These are phyloP conservation scores for Drosophila villosipedis DNA, from an alignment of 2,888 invertebrate species.

Conservation along the genomic window DNA sequence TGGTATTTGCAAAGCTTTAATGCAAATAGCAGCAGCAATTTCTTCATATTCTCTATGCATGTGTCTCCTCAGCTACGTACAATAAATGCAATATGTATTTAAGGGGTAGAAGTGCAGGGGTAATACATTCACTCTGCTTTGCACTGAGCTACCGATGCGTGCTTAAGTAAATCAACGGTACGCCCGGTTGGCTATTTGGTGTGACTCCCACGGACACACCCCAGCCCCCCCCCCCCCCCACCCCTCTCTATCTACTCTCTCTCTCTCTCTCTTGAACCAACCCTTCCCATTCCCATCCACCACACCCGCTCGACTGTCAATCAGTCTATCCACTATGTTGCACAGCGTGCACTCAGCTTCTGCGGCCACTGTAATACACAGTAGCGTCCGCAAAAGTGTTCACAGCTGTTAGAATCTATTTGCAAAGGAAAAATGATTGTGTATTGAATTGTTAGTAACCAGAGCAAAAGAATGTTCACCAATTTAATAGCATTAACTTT, in stretches of 20 bases:
- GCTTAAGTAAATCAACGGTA: conserved; percentile 58
- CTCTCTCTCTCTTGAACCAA: no score
- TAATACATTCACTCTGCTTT: conserved; percentile 19
- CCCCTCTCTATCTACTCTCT: no score
- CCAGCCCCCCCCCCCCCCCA: background rate
- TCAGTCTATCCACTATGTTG: conserved; percentile 22
- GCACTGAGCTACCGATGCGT: conserved; percentile 50
- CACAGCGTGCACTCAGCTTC: conserved; percentile 12
- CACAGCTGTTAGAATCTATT: background rate
- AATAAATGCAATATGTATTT: conserved; percentile 9
- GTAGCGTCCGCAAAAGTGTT: conserved; percentile 18
- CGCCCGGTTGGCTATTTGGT: conserved; percentile 38
- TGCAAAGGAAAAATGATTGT: background rate
- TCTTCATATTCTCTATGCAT: conserved; percentile 37
- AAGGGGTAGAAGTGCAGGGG: background rate
- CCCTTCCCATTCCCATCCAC: background rate
- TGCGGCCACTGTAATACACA: conserved; percentile 16
- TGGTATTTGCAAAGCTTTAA: conserved; percentile 47
- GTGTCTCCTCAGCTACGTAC: conserved; percentile 14
- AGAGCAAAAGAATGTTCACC: background rate
- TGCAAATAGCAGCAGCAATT: conserved; percentile 59
- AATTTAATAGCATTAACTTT: background rate
- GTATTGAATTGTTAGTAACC: background rate
- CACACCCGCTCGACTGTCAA: conserved; percentile 24
- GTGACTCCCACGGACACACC: conserved; percentile 4